Evolutionary conservation across 2,888 invertebrate species (phyloP).

Genomic region (Ornithoptera priamus): DNA sequence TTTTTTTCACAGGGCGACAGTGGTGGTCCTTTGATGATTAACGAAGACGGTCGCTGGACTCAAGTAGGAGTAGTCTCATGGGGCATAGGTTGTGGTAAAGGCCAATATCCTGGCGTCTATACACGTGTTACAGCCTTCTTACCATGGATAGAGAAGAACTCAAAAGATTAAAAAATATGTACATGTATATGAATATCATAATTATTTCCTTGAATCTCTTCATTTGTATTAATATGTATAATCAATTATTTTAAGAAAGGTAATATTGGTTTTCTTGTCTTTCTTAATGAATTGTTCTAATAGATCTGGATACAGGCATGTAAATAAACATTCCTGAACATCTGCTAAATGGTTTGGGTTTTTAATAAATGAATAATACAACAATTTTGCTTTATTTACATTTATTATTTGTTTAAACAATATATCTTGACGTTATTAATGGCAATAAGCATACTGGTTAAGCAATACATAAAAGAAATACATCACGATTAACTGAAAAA

Average conservation of each 20-base stretch:
- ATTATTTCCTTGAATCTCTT: background rate
- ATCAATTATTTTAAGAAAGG: constrained; percentile 75
- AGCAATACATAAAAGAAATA: too few relatives aligned
- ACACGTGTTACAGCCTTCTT: constrained; percentile 90
- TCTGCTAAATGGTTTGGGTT: constrained; percentile 48
- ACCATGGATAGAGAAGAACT: constrained; percentile 92
- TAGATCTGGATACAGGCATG: constrained; percentile 19
- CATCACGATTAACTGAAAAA: too few relatives aligned
- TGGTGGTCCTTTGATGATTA: constrained; percentile 92
- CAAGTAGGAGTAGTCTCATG: constrained; percentile 94
- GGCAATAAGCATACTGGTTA: too few relatives aligned
- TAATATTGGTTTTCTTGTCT: constrained; percentile 63
- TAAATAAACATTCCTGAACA: constrained; percentile 37
- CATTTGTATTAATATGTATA: constrained; percentile 2
- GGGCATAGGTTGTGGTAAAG: constrained; percentile 95
- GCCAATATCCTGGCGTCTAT: constrained; percentile 94
- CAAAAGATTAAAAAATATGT: constrained; percentile 66
- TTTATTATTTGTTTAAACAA: constrained; percentile 1
- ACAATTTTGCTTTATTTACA: constrained; percentile 21
- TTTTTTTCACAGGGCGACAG: constrained; percentile 86
- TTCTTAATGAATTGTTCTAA: constrained; percentile 68
- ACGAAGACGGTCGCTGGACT: constrained; percentile 86
- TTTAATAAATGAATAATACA: constrained; percentile 26
- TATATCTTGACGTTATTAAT: too few relatives aligned
- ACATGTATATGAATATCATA: background rate